A percentile compares a stretch with the other conserved stretches of the same genome.
Evolutionary conservation across 2,888 invertebrate species (phyloP).

Genomic region (Hemaris fuciformis): DNA sequence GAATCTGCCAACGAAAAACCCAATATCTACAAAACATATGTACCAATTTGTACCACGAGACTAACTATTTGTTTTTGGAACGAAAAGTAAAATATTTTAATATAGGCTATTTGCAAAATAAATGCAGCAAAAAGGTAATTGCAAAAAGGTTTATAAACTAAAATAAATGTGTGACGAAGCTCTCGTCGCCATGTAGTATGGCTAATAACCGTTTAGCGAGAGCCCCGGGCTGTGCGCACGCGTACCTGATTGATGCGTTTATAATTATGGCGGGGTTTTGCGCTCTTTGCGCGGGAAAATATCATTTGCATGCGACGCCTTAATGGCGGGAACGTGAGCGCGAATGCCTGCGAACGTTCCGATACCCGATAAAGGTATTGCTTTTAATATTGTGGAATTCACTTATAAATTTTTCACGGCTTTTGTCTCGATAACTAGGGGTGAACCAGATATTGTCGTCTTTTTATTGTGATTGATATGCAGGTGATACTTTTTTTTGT

Average conservation of each 20-base stretch:
- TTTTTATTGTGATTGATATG: not conserved
- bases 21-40: no score
- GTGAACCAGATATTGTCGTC: not conserved
- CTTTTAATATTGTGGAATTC: not conserved
- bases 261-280: constrained; percentile 72
- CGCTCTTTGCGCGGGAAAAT: constrained; percentile 59
- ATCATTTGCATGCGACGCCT: constrained; percentile 56
- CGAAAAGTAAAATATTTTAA: not conserved
- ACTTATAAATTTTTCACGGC: not conserved
- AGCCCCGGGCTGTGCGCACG: constrained; percentile 52
- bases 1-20: no score
- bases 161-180: constrained; percentile 9
- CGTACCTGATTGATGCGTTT: constrained; percentile 75
- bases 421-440: constrained; percentile 1
- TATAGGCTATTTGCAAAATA: not conserved
- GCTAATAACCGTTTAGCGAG: constrained; percentile 68
- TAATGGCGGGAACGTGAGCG: constrained; percentile 22
- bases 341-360: constrained; percentile 13
- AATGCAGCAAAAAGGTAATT: not conserved
- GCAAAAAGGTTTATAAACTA: not conserved
- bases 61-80: no score
- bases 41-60: no score
- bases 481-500: not conserved
- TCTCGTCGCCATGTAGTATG: constrained; percentile 39
- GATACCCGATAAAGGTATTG: constrained; percentile 12